Conservation (phyloP, 2,797 vertebrate species). For the Helicolenus hilgendorfi region DNA sequence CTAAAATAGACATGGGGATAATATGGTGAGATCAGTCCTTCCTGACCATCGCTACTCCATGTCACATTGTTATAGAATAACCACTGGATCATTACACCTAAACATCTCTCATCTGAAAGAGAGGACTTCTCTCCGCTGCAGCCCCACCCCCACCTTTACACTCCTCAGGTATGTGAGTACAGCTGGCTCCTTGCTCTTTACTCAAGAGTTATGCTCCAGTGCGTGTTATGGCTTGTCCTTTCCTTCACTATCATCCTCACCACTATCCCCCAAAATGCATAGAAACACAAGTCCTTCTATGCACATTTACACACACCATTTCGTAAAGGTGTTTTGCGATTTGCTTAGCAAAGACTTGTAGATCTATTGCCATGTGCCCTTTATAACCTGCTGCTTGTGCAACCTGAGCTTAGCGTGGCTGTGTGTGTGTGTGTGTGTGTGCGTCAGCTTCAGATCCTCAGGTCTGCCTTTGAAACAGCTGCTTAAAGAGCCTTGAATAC, state of each 20-base stretch:
- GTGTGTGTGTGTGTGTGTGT: not conserved
- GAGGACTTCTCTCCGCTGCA: conserved; percentile 4
- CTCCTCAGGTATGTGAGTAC: conserved; percentile 80
- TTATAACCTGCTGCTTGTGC: conserved; percentile 62
- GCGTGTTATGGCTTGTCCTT: conserved; percentile 76
- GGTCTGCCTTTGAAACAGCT: conserved; percentile 77
- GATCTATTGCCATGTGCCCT: conserved; percentile 32
- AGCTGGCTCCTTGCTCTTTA: conserved; percentile 64
- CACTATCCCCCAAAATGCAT: not conserved
- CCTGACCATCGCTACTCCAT: not conserved
- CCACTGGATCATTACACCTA: not conserved
- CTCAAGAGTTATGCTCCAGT: conserved; percentile 51
- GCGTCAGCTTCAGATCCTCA: conserved; percentile 31
- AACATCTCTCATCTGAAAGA: not conserved
- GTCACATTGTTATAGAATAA: not conserved
- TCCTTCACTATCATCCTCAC: conserved; percentile 23
- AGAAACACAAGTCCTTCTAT: not conserved
- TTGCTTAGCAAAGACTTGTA: conserved; percentile 28
- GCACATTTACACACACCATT: not conserved
- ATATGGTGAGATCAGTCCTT: not conserved
- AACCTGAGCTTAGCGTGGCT: conserved; percentile 46
- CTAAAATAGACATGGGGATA: not conserved
- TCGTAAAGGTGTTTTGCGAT: conserved; percentile 4
- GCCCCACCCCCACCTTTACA: conserved; percentile 60
- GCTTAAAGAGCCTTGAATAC: conserved; percentile 74